Percentiles rank a stretch among this genome's conserved stretches.
Evolutionary conservation across 2,797 vertebrate species (phyloP).

Genomic region (Oceanodroma leucorhoa): DNA sequence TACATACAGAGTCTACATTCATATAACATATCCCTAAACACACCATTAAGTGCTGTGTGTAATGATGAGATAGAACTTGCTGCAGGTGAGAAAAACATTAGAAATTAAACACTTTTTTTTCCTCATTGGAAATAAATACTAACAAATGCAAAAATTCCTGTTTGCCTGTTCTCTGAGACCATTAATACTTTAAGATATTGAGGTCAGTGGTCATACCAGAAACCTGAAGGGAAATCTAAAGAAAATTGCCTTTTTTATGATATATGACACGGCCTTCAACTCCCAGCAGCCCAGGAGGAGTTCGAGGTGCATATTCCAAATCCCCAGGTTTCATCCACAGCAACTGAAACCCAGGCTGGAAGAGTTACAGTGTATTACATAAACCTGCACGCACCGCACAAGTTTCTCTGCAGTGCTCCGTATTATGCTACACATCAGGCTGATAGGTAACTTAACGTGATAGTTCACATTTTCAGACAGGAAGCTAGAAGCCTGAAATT

Average conservation of each 20-base stretch:
- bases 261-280: neutral
- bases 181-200: conserved; percentile 38
- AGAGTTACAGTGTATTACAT: neutral
- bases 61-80: neutral
- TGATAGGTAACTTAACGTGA: neutral
- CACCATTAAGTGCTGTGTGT: neutral
- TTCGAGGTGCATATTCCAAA: neutral
- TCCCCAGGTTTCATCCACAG: neutral
- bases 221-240: conserved; percentile 50
- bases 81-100: neutral
- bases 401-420: neutral
- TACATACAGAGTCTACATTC: neutral
- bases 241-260: conserved; percentile 42
- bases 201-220: conserved; percentile 38
- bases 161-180: conserved; percentile 3
- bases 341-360: neutral
- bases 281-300: neutral
- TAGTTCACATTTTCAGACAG: conserved; percentile 39
- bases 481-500: conserved; percentile 40
- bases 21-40: neutral
- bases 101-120: neutral
- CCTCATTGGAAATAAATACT: neutral
- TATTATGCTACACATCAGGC: neutral
- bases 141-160: conserved; percentile 27
- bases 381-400: neutral